Base-by-base conservation (phyloP, 2,113 vertebrate genomes). In the Cryptotis parvus region DNA sequence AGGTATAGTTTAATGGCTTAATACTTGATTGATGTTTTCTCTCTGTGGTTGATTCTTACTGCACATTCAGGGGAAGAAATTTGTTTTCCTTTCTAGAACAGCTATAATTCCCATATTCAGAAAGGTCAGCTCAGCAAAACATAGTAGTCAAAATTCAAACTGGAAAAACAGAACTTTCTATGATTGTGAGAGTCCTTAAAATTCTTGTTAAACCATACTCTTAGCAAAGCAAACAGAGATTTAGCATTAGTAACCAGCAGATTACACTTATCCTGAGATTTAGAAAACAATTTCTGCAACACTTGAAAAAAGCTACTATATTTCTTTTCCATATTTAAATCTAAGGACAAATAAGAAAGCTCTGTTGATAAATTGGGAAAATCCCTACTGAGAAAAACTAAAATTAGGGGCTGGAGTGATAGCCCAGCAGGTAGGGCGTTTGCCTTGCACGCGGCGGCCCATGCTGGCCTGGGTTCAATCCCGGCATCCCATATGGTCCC, bases 1-100 rank as follows among this genome's bases (percentile, higher is more conserved):
- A 96, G 93, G 73, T 97, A 90, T 91, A 94, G 26, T 91, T 96
- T 96, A 97, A 95, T 90, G 91, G 77, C 39, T 96, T 94, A 85
- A 92, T 72, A 65, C 37, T 75, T 66, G 93, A 85, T 79, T 96
- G 75, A 66, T 86, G 37, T 52, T 78, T 92, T 89, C 1, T 87
- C 55, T 81, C 63, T 94, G 92, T 85, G 73, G 61, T 79, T 83
- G 41, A 93, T 84, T 95, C 66, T 95, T 65, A 74, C 8, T 69
- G 68, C 9, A 94, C 31, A 73, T 77, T 90, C 78, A 86, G 45
- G 39, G 66, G 18, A 91, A 92, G 16, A 41, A 94, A 90, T 16
- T 84, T 0, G 0, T 12, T 95, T 91, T 95, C 69, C 69, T 92
- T 79, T 73, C 11, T 63, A 27, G 37, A 79, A 18, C 16, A 52